These are phyloP conservation scores for Dendrolimus pini DNA, from an alignment of 2,888 invertebrate species.

Conservation along the genomic window DNA sequence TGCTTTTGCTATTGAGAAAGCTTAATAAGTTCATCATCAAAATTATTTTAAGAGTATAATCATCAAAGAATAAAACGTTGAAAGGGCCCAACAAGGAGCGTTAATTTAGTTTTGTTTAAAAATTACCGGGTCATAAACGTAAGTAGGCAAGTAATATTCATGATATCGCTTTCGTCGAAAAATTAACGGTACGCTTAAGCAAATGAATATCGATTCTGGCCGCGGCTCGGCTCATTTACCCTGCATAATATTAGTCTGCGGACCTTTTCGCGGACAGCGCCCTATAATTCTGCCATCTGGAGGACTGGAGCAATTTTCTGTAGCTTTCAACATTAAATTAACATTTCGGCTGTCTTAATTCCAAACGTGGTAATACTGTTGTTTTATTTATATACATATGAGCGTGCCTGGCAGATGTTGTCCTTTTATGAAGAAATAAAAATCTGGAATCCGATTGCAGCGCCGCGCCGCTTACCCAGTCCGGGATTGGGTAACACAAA, in stretches of 20 bases:
- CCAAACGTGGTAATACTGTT: not conserved
- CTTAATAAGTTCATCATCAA: too few species aligned
- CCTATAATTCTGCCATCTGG: slow-evolving; percentile 63
- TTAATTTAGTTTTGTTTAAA: slow-evolving; percentile 2
- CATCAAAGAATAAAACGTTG: not conserved
- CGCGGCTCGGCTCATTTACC: slow-evolving; percentile 58
- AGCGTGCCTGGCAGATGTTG: too few species aligned
- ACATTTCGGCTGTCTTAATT: slow-evolving; percentile 33
- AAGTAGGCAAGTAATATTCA: slow-evolving; percentile 46
- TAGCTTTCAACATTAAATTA: slow-evolving; percentile 72
- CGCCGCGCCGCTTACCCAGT: too few species aligned
- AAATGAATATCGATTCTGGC: slow-evolving; percentile 66
- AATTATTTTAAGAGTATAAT: too few species aligned
- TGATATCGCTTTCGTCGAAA: slow-evolving; percentile 50
- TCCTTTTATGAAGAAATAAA: too few species aligned
- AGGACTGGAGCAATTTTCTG: slow-evolving; percentile 66
- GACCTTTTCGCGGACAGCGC: slow-evolving; percentile 51
- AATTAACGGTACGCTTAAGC: slow-evolving; percentile 58
- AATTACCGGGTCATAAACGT: slow-evolving; percentile 18
- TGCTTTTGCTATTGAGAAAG: too few species aligned
- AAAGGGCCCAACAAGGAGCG: not conserved
- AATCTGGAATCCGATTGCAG: too few species aligned
- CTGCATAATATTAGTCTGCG: slow-evolving; percentile 70
- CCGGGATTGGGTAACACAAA: too few species aligned
- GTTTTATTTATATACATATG: too few species aligned